These are phyloP conservation scores for Crypturellus tataupa DNA, from an alignment of 2,797 vertebrate species.

Conservation along the genomic window DNA sequence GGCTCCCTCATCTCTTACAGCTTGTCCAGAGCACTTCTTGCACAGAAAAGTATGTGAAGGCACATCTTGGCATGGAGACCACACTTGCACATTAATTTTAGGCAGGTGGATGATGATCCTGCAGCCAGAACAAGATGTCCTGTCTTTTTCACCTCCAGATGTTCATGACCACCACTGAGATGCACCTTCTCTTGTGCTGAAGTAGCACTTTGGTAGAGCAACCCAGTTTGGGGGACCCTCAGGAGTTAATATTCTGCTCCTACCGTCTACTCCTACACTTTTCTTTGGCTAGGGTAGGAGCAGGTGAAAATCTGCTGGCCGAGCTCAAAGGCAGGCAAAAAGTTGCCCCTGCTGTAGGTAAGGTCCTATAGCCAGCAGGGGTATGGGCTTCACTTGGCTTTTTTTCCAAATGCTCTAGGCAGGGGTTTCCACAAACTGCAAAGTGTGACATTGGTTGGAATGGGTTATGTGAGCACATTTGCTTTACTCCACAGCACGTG, in stretches of 20 bases:
- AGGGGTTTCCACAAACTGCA: neutral
- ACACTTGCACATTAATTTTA: neutral
- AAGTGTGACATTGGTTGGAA: neutral
- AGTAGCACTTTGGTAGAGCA: neutral
- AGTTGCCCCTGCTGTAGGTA: neutral
- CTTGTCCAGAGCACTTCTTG: neutral
- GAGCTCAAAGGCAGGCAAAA: neutral
- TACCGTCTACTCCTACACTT: neutral
- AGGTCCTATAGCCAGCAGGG: neutral
- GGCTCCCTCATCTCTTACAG: neutral
- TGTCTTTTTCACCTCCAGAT: neutral
- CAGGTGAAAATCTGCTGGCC: neutral
- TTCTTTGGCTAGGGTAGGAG: neutral
- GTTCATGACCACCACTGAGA: neutral
- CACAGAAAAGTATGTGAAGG: fast-evolving
- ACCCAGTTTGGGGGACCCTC: neutral
- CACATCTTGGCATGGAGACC: neutral
- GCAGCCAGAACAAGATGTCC: neutral
- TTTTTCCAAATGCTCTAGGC: neutral
- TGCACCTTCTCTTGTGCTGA: neutral
- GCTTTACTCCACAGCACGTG: too few species aligned
- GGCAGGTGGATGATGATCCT: neutral
- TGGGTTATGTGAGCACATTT: neutral
- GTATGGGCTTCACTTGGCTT: neutral
- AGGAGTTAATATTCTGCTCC: neutral